Conservation (phyloP, 2,797 vertebrate genomes). For the Melanogrammus aeglefinus region DNA sequence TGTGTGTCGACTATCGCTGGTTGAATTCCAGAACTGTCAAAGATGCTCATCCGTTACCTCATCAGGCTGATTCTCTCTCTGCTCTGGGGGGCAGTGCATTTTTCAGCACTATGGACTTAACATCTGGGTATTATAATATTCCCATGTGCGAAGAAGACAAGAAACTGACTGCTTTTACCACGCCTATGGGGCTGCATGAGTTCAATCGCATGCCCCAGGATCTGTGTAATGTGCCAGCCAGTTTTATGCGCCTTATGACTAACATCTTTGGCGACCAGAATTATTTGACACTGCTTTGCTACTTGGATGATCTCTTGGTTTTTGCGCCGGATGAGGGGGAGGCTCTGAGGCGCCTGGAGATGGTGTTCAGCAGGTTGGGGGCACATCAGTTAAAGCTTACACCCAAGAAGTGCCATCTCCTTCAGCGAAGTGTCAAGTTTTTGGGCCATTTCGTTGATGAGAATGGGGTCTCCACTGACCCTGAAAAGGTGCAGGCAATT, state of each 20-base stretch:
- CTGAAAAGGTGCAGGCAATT: too few species aligned
- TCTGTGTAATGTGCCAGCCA: constrained; percentile 17
- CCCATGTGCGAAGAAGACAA: constrained; percentile 19
- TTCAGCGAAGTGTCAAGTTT: not conserved
- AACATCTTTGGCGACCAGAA: constrained; percentile 14
- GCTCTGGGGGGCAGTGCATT: too few species aligned
- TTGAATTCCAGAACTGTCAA: constrained; percentile 16
- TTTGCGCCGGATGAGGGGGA: not conserved
- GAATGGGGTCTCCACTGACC: not conserved
- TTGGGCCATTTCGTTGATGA: not conserved
- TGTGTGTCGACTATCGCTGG: constrained; percentile 13
- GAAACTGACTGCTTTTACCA: constrained; percentile 17
- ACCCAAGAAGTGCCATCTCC: not conserved
- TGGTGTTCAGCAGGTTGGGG: too few species aligned
- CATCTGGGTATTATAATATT: not conserved
- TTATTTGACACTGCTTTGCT: not conserved
- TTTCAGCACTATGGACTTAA: too few species aligned
- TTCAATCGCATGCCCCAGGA: constrained; percentile 20
- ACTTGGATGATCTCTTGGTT: not conserved
- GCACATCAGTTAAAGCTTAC: not conserved
- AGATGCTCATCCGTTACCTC: too few species aligned
- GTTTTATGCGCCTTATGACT: constrained; percentile 16
- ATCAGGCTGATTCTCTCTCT: too few species aligned
- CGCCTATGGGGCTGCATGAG: constrained; percentile 11
- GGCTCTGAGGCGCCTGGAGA: not conserved